Percentiles rank a stretch among this genome's conserved stretches.
phyloP scores from a whole-genome alignment of 2,888 invertebrate species.

The Oxystoma pomonae region DNA sequence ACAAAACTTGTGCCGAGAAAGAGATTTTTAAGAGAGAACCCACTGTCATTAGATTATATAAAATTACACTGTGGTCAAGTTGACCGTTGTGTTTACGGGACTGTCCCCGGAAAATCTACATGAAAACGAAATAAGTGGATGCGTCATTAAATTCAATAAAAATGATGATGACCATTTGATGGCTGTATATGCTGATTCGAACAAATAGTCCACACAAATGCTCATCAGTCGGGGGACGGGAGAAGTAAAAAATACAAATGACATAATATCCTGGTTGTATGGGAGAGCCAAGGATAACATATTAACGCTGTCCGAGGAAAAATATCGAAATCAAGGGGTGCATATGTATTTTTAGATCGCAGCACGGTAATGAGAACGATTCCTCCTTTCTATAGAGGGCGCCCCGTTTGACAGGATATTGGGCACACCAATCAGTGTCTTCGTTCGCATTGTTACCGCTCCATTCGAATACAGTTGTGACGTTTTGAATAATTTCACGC shows the following conservation, averaged over 20 bases:
- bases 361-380: conserved; percentile 41
- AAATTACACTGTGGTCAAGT: too few relatives aligned
- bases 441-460: conserved; percentile 25
- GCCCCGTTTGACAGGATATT: conserved; percentile 44
- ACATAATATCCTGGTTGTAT: conserved; percentile 41
- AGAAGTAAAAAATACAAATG: conserved; percentile 40
- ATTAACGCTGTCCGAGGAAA: conserved; percentile 45
- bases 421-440: conserved; percentile 45
- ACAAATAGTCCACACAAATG: conserved; percentile 34
- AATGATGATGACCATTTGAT: conserved; percentile 35
- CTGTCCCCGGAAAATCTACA: conserved; percentile 22
- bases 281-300: conserved; percentile 41
- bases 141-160: conserved; percentile 35
- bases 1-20: too few relatives aligned
- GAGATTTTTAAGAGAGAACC: too few relatives aligned
- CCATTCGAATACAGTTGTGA: conserved; percentile 24
- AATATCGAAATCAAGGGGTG: conserved; percentile 46
- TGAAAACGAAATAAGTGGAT: conserved; percentile 25
- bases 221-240: conserved; percentile 30
- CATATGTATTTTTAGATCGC: conserved; percentile 44
- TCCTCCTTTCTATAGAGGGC: conserved; percentile 40
- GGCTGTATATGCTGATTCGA: conserved; percentile 27
- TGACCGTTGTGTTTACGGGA: neutral
- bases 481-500: conserved; percentile 26
- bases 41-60: too few relatives aligned